These are phyloP conservation scores for Eustalomyia histrio DNA, from an alignment of 2,888 invertebrate genomes.

Conservation along the genomic window DNA sequence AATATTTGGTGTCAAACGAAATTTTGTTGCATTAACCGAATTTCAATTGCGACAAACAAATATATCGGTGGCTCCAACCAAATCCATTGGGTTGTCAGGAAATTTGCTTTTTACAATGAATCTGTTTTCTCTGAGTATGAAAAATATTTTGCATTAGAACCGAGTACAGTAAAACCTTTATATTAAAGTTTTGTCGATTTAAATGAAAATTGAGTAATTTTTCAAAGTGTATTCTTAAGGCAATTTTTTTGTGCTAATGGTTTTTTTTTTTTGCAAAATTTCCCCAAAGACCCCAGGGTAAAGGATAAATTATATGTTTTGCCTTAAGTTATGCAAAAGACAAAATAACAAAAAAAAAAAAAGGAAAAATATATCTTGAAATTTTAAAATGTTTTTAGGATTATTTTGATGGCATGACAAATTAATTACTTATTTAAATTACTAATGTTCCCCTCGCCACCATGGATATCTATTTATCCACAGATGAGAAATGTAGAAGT, in stretches of 20 bases:
- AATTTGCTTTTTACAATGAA: no score
- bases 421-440: constrained; percentile 61
- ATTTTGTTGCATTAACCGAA: no score
- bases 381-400: constrained; percentile 49
- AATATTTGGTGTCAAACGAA: no score
- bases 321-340: constrained; percentile 48
- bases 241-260: constrained; percentile 5
- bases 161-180: no score
- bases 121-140: no score
- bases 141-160: no score
- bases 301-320: constrained; percentile 31
- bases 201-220: no score
- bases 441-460: not conserved
- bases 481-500: not conserved
- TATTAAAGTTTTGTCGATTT: no score
- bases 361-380: constrained; percentile 31
- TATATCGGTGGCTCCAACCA: no score
- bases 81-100: no score
- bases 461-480: not conserved
- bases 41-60: no score
- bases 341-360: not conserved
- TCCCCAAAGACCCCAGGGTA: not conserved
- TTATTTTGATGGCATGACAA: constrained; percentile 54
- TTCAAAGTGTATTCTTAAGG: not conserved
- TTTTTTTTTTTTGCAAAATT: not conserved